A percentile compares a stretch with the other conserved stretches of the same genome.
Evolutionary conservation across 2,888 invertebrate genomes (phyloP).

Genomic region (Leptura quadrifasciata): DNA sequence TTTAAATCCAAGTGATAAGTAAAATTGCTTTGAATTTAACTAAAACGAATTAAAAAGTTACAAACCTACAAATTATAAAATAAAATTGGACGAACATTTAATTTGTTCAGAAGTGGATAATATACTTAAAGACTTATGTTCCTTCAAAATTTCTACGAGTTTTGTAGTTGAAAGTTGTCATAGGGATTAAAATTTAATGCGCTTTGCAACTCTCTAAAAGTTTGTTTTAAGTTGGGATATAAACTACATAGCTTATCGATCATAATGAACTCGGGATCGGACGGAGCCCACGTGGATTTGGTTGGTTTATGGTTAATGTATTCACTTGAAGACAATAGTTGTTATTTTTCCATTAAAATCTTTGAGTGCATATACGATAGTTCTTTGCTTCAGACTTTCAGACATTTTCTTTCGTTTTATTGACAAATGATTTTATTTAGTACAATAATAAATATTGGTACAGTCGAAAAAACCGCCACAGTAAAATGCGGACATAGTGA

Average conservation of each 20-base stretch:
- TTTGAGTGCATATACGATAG: no score
- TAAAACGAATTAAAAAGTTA: neutral
- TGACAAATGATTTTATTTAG: no score
- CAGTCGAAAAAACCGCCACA: no score
- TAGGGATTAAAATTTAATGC: slow-evolving; percentile 32
- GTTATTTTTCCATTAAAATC: neutral
- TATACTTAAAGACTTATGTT: slow-evolving; percentile 28
- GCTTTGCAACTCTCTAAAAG: slow-evolving; percentile 18
- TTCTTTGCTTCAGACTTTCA: no score
- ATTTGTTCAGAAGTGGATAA: slow-evolving; percentile 12
- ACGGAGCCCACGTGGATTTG: neutral
- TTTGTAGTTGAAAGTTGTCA: slow-evolving; percentile 22
- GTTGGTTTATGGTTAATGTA: neutral
- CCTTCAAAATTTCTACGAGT: slow-evolving; percentile 2
- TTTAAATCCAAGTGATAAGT: neutral
- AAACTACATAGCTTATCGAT: slow-evolving; percentile 26
- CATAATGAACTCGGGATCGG: slow-evolving; percentile 1
- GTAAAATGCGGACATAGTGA: no score
- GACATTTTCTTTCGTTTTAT: no score
- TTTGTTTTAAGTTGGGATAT: slow-evolving; percentile 25
- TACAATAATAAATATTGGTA: no score
- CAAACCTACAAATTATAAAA: slow-evolving; percentile 11
- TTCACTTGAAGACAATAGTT: neutral
- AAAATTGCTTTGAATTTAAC: neutral
- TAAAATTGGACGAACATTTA: slow-evolving; percentile 21